phyloP scores from a whole-genome alignment of 2,888 invertebrate genomes.

The Agonopterix alstromeriana region DNA sequence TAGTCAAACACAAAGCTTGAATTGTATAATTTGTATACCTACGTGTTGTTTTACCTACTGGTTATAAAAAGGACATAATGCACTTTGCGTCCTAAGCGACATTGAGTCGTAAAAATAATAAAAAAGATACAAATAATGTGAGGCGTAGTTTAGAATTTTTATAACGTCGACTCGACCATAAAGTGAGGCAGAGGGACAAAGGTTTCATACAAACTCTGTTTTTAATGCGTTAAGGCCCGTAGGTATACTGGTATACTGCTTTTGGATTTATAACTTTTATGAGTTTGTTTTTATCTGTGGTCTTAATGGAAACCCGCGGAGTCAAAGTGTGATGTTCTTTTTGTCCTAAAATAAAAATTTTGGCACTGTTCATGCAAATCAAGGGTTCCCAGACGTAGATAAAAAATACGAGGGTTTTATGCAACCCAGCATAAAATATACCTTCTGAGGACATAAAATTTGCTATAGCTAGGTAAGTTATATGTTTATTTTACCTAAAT shows the following conservation, averaged over 20 bases:
- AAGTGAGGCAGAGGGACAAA: conserved; percentile 12
- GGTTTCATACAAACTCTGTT: conserved; percentile 8
- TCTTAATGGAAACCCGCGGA: conserved; percentile 4
- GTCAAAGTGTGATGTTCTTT: conserved; percentile 2
- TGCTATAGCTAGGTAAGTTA: not conserved
- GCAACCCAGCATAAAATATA: not conserved
- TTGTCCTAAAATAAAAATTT: conserved; percentile 4
- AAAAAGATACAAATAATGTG: conserved; percentile 9
- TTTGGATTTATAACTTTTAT: conserved; percentile 4
- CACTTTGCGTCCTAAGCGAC: conserved; percentile 28
- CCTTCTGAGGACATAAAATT: not conserved
- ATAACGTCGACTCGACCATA: conserved; percentile 14
- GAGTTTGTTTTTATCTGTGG: conserved; percentile 8
- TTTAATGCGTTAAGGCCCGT: conserved; percentile 6
- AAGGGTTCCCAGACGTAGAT: not conserved
- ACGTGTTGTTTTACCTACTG: too few species aligned
- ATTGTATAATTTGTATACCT: too few species aligned
- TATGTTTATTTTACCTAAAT: too few species aligned
- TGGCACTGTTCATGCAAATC: conserved; percentile 9
- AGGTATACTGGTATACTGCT: not conserved
- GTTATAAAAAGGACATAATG: conserved; percentile 5
- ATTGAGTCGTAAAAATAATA: conserved; percentile 20
- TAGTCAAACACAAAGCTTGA: too few species aligned
- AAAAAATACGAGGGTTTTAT: too few species aligned
- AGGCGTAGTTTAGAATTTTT: conserved; percentile 19